These are phyloP conservation scores for Salvelinus namaycush DNA, from an alignment of 2,113 vertebrate genomes.

Conservation along the genomic window DNA sequence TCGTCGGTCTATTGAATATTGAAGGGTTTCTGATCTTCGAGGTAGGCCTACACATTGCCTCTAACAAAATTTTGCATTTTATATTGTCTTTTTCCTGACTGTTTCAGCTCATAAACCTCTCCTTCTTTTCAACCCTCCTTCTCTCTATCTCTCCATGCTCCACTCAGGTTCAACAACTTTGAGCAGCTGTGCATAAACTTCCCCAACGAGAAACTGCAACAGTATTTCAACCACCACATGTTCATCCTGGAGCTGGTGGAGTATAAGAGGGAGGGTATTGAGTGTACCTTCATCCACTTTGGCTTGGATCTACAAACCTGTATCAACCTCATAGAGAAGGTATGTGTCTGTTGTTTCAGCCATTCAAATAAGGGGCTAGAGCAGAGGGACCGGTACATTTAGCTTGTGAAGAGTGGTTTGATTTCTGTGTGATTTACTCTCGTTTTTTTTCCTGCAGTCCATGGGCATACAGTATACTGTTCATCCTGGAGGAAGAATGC, in stretches of 20 bases:
- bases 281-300: conserved; percentile 82
- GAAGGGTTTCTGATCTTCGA: conserved; percentile 87
- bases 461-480: conserved; percentile 52
- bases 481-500: conserved; percentile 87
- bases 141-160: not conserved
- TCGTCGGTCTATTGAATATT: conserved; percentile 84
- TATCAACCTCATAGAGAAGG: conserved; percentile 84
- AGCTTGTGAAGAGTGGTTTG: no score
- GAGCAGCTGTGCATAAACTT: conserved; percentile 88
- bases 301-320: conserved; percentile 81
- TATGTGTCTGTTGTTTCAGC: conserved; percentile 32
- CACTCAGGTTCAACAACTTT: conserved; percentile 80
- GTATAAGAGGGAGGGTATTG: conserved; percentile 80
- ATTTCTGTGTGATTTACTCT: no score
- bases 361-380: not conserved
- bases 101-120: not conserved
- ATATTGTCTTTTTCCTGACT: no score
- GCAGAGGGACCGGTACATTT: not conserved
- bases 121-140: not conserved
- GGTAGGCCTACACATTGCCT: conserved; percentile 52
- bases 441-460: no score
- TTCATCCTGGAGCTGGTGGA: conserved; percentile 88
- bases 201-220: conserved; percentile 85
- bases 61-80: no score
- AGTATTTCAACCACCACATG: conserved; percentile 86